Evolutionary conservation across 2,797 vertebrate species (phyloP), one percentile per base, ranked within the genome.

Genomic region (Melanotaenia pygmaea): DNA sequence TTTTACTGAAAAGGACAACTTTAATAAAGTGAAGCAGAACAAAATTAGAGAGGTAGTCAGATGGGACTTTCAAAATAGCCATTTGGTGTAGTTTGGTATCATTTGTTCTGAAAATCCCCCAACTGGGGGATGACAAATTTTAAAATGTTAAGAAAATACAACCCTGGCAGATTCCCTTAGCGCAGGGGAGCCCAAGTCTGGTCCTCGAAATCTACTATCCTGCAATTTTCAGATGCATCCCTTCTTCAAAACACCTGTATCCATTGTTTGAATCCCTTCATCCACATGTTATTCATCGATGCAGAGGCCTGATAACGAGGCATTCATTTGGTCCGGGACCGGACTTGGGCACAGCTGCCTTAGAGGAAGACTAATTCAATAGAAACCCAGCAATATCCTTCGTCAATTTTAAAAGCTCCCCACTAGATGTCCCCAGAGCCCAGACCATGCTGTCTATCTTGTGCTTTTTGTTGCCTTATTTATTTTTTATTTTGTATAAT

Each of bases 351-450:
- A 30, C 30, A 30, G 30, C 30, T 30, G 30, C 30, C 30, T 30
- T 11, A 53, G 9, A 13, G 51, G 51, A 26, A 53, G 2, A 54
- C 1, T 30, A 7, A 14, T 56, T 30, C 14, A 53, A 12, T 5
- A 53, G 13, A 54, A 14, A 26, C 22, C 26, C 16, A 20, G 18
- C 5, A 3, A 62, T 26, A 2, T 18, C 43, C 4, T 45, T 30
- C 1, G 30, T 35, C 0, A 62, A 64, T 61, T 87, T 58, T 69
- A 20, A 30, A 38, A 82, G 65, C n/a, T 58, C 16, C 13, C 91
- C 94, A 92, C 92, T 91, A 95, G 93, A 86, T 91, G 94, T 89
- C 92, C 59, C 62, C 83, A 87, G 45, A 79, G 5, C 11, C 67
- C 75, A 74, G 54, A 70, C 51, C n/a, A 20, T 20, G 51, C 12